phyloP scores from a whole-genome alignment of 2,113 vertebrate genomes.

The Uria lomvia region DNA sequence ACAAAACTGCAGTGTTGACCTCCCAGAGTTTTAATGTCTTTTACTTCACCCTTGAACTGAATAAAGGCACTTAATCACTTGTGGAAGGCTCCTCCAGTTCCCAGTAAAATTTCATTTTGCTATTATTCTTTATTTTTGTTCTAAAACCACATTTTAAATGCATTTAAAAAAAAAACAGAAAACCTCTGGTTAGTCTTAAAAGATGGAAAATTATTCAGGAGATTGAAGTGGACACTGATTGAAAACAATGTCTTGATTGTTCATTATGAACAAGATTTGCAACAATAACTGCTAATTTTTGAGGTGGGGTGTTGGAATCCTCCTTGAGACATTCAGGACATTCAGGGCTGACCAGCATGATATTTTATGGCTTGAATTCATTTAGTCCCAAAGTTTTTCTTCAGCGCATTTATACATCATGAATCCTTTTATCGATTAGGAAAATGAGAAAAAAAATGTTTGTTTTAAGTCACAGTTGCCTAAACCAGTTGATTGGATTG shows the following conservation, averaged over 20 bases:
- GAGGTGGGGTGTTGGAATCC: background rate
- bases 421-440: background rate
- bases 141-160: background rate
- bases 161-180: background rate
- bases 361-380: background rate
- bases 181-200: background rate
- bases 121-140: background rate
- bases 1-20: background rate
- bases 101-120: background rate
- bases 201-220: background rate
- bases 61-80: slow-evolving; percentile 4
- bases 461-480: background rate
- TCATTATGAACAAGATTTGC: background rate
- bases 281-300: background rate
- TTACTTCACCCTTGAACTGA: slow-evolving; percentile 27
- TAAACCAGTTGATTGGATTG: background rate
- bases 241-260: background rate
- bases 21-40: slow-evolving; percentile 48
- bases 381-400: background rate
- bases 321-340: background rate
- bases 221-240: background rate
- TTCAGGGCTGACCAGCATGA: background rate
- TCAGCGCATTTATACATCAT: background rate
- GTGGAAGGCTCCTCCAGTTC: background rate
- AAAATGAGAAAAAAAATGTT: background rate